Evolutionary conservation across 2,888 invertebrate species (phyloP), one percentile per base, ranked within the genome.

Genomic region (Microchrysa polita): DNA sequence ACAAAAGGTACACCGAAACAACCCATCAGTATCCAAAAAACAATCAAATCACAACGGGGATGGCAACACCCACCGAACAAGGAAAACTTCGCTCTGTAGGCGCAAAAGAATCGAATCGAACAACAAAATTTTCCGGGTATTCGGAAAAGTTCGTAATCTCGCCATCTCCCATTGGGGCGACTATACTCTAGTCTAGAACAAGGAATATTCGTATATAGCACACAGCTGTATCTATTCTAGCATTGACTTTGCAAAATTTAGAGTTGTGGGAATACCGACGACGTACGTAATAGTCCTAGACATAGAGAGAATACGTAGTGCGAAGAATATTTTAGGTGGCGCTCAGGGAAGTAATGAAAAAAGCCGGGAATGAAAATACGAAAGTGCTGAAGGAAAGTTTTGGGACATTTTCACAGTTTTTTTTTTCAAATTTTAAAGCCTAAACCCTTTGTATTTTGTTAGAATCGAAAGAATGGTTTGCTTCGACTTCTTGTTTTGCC

Each of bases 111-210:
- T 7, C 27, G 4, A 34, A 34, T 34, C 7, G 48, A 48, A 48
- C 12, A 48, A 48, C 48, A 48, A 48, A 48, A 48, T 48, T 48
- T 48, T 48, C 48, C 48, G 48, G 48, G 48, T 48, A 48, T 48
- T 48, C 48, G 48, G 48, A 12, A 48, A 48, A 48, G 48, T 48
- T 48, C 48, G 48, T 34, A 34, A 7, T 34, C 2, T 34, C 27
- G 27, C 27, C 27, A 34, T 34, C 27, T 34, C 27, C n/a, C n/a
- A n/a, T n/a, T n/a, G n/a, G n/a, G n/a, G n/a, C n/a, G n/a, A n/a
- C n/a, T n/a, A n/a, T 34, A 7, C 27, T 34, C 27, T 34, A 7
- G n/a, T n/a, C n/a, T n/a, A 48, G 12, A 48, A 48, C 14, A n/a
- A n/a, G n/a, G 48, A 12, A 48, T n/a, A 42, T 42, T 9, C 42